Conservation (phyloP, 2,113 vertebrate genomes). For the Atractosteus spatula region DNA sequence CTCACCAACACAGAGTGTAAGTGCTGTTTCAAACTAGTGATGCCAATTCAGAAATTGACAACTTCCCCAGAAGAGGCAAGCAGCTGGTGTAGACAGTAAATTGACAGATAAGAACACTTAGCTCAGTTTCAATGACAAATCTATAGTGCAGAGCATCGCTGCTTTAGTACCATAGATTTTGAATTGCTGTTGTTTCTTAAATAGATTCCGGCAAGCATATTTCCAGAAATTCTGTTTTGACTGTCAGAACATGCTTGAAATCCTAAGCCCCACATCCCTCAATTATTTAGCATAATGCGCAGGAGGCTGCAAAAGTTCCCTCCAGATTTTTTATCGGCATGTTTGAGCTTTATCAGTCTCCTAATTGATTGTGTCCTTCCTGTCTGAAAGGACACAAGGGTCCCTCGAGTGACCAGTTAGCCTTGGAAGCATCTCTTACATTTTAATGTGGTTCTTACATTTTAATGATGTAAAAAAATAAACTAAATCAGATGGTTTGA, state of each 20-base stretch:
- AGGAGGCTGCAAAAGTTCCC: background rate
- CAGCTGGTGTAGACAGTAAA: slow-evolving; percentile 27
- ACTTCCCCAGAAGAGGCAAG: slow-evolving; percentile 13
- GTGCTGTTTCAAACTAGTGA: too few relatives aligned
- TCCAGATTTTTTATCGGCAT: background rate
- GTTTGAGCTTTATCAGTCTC: slow-evolving; percentile 11
- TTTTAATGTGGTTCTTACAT: slow-evolving; percentile 25
- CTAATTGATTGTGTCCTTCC: slow-evolving; percentile 22
- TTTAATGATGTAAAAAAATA: slow-evolving; percentile 21
- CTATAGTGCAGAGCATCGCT: slow-evolving; percentile 18
- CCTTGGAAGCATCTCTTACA: slow-evolving; percentile 5
- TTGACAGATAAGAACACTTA: slow-evolving; percentile 23
- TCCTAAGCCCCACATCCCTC: too few relatives aligned
- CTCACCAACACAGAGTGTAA: too few relatives aligned
- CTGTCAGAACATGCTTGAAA: too few relatives aligned
- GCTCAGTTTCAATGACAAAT: slow-evolving; percentile 33
- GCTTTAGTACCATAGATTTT: background rate
- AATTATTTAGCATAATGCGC: background rate
- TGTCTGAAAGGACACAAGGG: slow-evolving; percentile 15
- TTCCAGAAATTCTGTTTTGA: too few relatives aligned
- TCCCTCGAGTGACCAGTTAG: slow-evolving; percentile 14
- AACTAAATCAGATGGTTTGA: slow-evolving; percentile 5
- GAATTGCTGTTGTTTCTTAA: too few relatives aligned
- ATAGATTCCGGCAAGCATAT: too few relatives aligned
- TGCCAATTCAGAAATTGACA: slow-evolving; percentile 19